Base-by-base conservation (phyloP, 2,113 vertebrate genomes). In the Motacilla tschutschensis region DNA sequence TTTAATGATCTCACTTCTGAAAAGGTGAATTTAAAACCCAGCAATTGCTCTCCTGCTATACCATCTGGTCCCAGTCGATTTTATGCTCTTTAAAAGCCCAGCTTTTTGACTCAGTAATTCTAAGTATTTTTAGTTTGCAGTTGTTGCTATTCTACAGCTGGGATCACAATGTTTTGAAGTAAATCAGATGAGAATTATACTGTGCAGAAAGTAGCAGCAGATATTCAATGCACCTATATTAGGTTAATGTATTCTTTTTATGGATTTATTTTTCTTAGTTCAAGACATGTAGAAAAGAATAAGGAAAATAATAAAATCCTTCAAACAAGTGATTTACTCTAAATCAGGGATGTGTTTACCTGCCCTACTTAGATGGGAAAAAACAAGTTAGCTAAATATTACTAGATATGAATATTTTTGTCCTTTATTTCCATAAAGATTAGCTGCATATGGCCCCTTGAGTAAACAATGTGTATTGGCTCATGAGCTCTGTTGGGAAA, bases 391-490 rank as follows among this genome's bases (percentile, higher is more conserved):
- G 92, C 89, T 96, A 94, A 95, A 90, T 93, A 46, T 92, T 95
- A 84, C 83, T 84, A 89, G 94, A 96, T 95, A 94, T 92, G 94
- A 96, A 96, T 97, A 95, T 95, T 96, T 96, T 81, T 76, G 41
- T 93, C 89, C 86, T 95, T 93, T 96, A 96, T 97, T 96, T 97
- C 95, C 95, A 96, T 96, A 92, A 94, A 96, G 87, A 96, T 95
- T 93, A 95, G 94, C 90, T 95, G 91, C 91, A 58, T 51, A 82
- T 62, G 72, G 93, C 91, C 93, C 81, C 35, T 24, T 83, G 92
- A 92, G 81, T 92, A 96, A 96, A 92, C 89, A 90, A 71, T 38
- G 50, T 35, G 54, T 84, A 86, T 79, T 82, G 93, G 91, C 82
- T 94, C 55, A 26, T 14, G 12, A 89, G 54, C 79, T 91, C 93